Evolutionary conservation across 1,140 invertebrate genomes (phyloP).

Genomic region (Aphis craccivora): DNA sequence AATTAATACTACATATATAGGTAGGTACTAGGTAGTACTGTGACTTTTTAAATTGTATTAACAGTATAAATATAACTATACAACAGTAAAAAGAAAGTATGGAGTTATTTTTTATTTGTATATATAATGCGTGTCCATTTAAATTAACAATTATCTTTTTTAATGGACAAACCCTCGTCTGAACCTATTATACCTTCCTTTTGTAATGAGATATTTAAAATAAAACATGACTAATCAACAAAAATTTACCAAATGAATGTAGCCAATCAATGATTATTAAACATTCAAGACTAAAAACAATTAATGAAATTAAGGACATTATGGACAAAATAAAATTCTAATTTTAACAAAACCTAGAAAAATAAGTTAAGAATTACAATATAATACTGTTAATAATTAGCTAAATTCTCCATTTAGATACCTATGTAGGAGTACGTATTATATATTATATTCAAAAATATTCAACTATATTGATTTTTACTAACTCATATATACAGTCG

Average conservation of each 20-base stretch:
- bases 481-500: background rate
- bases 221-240: constrained; percentile 17
- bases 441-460: background rate
- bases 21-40: background rate
- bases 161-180: background rate
- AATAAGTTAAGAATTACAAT: background rate
- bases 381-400: background rate
- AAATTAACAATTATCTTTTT: background rate
- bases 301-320: background rate
- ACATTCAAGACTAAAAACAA: background rate
- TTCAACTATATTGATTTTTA: background rate
- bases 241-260: background rate
- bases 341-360: background rate
- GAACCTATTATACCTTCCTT: background rate
- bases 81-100: background rate
- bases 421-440: background rate
- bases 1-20: background rate
- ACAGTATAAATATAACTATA: background rate
- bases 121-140: background rate
- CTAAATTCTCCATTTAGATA: background rate
- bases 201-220: background rate
- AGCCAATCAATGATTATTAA: constrained; percentile 17
- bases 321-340: background rate
- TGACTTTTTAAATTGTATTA: background rate
- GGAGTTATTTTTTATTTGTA: background rate